Conservation (phyloP, 2,888 invertebrate genomes). For the Drosophila monieri region DNA sequence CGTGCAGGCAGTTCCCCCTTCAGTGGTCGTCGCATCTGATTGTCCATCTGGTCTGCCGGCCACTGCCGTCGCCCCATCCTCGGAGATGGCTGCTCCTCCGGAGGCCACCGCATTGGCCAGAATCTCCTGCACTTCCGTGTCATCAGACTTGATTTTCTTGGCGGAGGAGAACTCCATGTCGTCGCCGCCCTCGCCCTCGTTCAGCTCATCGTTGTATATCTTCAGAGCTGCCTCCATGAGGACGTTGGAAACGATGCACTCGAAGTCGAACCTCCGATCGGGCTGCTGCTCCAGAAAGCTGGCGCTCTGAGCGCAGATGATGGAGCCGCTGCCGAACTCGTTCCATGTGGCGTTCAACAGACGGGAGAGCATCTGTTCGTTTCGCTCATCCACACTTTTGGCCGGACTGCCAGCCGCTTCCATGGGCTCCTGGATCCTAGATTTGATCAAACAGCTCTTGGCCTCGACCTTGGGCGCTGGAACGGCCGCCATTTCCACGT, state of each 20-base stretch:
- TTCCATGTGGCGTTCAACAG: conserved; percentile 90
- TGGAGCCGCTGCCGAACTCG: conserved; percentile 86
- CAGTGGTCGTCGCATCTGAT: conserved; percentile 43
- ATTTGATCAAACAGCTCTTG: conserved; percentile 9
- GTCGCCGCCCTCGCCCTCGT: conserved; percentile 46
- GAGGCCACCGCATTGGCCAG: conserved; percentile 75
- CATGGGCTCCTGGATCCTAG: conserved; percentile 4
- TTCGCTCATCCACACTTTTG: conserved; percentile 82
- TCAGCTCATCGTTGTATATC: conserved; percentile 83
- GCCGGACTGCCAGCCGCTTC: background rate
- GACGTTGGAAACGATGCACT: conserved; percentile 87
- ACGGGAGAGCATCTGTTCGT: conserved; percentile 87
- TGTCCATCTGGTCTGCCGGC: conserved; percentile 45
- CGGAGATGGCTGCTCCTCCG: conserved; percentile 20
- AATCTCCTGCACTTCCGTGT: conserved; percentile 83
- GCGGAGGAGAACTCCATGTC: conserved; percentile 81
- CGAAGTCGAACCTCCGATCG: conserved; percentile 82
- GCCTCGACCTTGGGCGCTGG: conserved; percentile 21
- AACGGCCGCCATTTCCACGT: conserved; percentile 85
- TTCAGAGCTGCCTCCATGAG: conserved; percentile 83
- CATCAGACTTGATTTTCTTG: conserved; percentile 84
- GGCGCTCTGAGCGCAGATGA: conserved; percentile 86
- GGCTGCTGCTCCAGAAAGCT: conserved; percentile 86
- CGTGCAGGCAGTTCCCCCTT: conserved; percentile 37
- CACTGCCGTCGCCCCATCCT: conserved; percentile 44